Base-by-base conservation (phyloP, 2,888 invertebrate species). In the Peribatodes rhomboidaria region DNA sequence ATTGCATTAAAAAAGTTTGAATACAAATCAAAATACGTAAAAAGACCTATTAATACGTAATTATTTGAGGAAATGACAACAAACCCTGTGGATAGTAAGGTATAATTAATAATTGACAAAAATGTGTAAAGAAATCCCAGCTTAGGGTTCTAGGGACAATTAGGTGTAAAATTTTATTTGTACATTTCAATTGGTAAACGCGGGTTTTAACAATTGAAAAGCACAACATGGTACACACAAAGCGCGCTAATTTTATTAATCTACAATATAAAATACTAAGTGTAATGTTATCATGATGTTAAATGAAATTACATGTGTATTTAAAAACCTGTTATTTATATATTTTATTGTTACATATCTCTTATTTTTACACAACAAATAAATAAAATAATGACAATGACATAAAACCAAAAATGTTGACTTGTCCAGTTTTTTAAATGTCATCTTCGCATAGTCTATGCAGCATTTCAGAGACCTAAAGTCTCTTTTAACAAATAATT, bases 51-150 rank as follows among this genome's bases (percentile, higher is more conserved):
- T 78, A 83, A 56, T 56, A 62, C 35, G 49, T 59, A 44, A 44
- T 55, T 55, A 86, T 89, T 89, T 88, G 86, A 87, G 75, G 71
- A 81, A 79, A 83, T 77, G 81, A 80, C 85, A 88, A 88, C 82
- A 86, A 87, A 91, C 92, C 92, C 92, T 92, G 92, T 91, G 89
- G 85, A 84, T 80, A 80, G 50, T 52, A 60, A 66, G 42, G 46
- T 53, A 82, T 80, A 59, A 67, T 61, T 66, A 71, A 76, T 92
- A 92, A 92, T 92, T 92, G 92, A 92, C 92, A 77, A 91, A 90
- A 88, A 85, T 83, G 84, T 87, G 78, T 85, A 89, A 92, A 85
- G 81, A 87, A 85, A 84, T 78, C 85, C 84, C 83, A 73, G 65
- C 68, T 18, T 68, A 75, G 83, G 83, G 77, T 75, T 77, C 75